Conservation (phyloP, 2,113 vertebrate species). For the Heteronetta atricapilla region DNA sequence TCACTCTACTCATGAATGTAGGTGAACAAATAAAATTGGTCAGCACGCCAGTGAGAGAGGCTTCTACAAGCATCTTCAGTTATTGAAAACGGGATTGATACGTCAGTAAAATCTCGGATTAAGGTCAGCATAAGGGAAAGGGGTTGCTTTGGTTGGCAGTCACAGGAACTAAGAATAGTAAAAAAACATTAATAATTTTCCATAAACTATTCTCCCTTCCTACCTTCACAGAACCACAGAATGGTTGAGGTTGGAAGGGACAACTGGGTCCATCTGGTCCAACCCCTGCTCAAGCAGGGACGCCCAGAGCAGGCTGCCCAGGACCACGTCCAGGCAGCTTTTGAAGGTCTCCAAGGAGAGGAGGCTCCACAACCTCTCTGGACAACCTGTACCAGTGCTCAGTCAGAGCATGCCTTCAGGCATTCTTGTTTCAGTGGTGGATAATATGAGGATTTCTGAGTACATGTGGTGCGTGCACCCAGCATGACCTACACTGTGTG, state of each 20-base stretch:
- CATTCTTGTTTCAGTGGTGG: not conserved
- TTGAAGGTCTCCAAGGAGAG: not conserved
- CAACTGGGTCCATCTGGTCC: not conserved
- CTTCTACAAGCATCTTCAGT: not conserved
- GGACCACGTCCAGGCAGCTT: not conserved
- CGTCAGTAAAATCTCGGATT: not conserved
- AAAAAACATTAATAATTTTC: not conserved
- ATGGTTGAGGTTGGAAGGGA: not conserved
- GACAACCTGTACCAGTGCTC: not conserved
- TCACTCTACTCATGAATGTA: not conserved
- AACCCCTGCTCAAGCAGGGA: not conserved
- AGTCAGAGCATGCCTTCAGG: not conserved
- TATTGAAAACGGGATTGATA: not conserved
- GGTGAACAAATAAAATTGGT: not conserved
- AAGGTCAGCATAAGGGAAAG: not conserved
- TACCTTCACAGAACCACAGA: not conserved
- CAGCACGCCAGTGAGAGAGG: not conserved
- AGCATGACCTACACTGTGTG: accelerated
- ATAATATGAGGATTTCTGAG: not conserved
- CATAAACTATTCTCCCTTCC: not conserved
- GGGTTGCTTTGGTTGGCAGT: not conserved
- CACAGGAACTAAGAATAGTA: not conserved
- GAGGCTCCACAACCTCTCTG: not conserved
- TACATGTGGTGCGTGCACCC: not conserved
- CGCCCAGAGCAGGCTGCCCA: not conserved